phyloP scores from a whole-genome alignment of 2,888 invertebrate genomes.

The Melanophora roralis region DNA sequence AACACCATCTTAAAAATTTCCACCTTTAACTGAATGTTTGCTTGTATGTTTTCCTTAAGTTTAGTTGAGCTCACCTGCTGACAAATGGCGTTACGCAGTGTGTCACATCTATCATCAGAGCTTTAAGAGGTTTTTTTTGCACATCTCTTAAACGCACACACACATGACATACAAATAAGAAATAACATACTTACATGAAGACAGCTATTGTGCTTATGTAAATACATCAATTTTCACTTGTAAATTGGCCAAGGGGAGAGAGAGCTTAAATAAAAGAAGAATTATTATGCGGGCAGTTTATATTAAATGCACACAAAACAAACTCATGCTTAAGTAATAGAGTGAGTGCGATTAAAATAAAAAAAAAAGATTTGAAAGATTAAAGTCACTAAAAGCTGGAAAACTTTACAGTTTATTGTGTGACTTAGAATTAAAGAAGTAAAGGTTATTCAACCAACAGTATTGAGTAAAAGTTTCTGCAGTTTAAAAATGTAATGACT shows the following conservation, averaged over 20 bases:
- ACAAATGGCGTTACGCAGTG: slow-evolving; percentile 60
- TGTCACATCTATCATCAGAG: slow-evolving; percentile 63
- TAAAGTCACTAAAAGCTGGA: neutral
- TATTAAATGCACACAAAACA: neutral
- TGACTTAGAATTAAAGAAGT: neutral
- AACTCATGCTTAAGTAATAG: too few species aligned
- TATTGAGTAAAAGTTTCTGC: too few species aligned
- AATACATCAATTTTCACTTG: slow-evolving; percentile 41
- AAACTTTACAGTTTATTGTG: neutral
- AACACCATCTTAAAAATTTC: slow-evolving; percentile 17
- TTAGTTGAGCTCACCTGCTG: slow-evolving; percentile 62
- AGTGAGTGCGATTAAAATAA: neutral
- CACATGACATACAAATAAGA: neutral
- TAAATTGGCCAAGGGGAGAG: slow-evolving; percentile 48
- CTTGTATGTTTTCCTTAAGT: slow-evolving; percentile 20
- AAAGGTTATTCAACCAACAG: slow-evolving; percentile 6
- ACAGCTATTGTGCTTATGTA: slow-evolving; percentile 27
- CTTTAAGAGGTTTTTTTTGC: slow-evolving; percentile 52
- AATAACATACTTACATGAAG: neutral
- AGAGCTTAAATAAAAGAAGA: slow-evolving; percentile 4
- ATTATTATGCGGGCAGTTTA: slow-evolving; percentile 16
- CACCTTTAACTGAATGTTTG: slow-evolving; percentile 9
- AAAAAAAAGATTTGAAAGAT: neutral
- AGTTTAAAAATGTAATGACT: too few species aligned
- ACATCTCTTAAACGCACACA: slow-evolving; percentile 14